Conservation (phyloP, 53 echinoderm and acorn worm genomes). For the Temnopleurus reevesii region DNA sequence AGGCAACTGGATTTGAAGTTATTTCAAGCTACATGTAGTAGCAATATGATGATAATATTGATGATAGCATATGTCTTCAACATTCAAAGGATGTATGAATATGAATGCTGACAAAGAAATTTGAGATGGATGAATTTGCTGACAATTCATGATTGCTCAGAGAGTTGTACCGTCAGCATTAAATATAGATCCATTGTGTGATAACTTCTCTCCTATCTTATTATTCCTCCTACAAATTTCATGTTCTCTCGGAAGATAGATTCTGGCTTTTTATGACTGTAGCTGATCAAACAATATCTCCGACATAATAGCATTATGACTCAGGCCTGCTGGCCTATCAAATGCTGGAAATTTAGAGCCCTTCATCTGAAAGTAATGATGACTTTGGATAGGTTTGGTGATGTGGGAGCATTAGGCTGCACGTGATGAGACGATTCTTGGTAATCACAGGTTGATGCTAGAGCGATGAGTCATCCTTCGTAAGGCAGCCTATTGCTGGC, state of each 20-base stretch:
- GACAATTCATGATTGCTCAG: background rate
- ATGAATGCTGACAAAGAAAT: no score
- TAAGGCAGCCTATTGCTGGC: conserved; percentile 8
- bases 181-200: background rate
- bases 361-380: conserved; percentile 30
- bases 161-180: background rate
- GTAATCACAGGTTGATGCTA: conserved; percentile 14
- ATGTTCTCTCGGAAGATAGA: background rate
- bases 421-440: background rate
- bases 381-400: conserved; percentile 8
- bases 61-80: no score
- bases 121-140: no score
- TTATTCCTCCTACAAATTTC: background rate
- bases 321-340: conserved; percentile 13
- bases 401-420: background rate
- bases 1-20: no score
- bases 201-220: background rate
- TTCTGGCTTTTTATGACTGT: conserved; percentile 10
- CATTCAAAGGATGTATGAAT: no score
- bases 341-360: background rate
- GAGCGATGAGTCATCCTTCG: background rate
- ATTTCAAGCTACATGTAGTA: no score
- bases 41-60: no score
- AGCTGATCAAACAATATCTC: conserved; percentile 28
- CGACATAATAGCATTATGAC: conserved; percentile 11